Conservation (phyloP, 1,140 invertebrate species). For the Pseudomyrmex dendroicus region DNA sequence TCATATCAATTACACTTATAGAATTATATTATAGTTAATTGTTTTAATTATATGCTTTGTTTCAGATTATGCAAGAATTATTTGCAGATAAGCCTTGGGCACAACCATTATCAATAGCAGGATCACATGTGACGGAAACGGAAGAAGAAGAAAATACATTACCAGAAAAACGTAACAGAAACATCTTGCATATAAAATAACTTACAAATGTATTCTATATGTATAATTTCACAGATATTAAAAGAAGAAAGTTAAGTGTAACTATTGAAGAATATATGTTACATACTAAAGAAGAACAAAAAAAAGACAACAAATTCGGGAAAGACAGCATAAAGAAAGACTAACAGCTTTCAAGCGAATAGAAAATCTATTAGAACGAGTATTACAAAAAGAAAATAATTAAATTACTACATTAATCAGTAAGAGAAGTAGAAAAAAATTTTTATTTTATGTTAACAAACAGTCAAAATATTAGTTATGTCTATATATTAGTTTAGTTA, state of each 20-base stretch:
- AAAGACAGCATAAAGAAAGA: not conserved
- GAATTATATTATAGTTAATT: no score
- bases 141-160: not conserved
- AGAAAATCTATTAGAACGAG: no score
- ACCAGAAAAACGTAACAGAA: slow-evolving; percentile 1
- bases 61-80: slow-evolving; percentile 6
- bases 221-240: slow-evolving; percentile 13
- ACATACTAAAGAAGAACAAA: not conserved
- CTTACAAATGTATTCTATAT: not conserved
- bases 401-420: no score
- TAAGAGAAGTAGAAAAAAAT: no score
- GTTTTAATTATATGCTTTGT: not conserved
- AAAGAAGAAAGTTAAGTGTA: slow-evolving; percentile 1
- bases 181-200: not conserved
- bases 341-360: no score
- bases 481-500: no score
- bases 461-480: no score
- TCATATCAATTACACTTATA: no score
- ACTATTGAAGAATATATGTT: not conserved
- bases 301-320: not conserved
- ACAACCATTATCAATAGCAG: not conserved
- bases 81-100: not conserved
- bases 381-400: no score
- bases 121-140: not conserved
- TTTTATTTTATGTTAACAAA: no score